A percentile compares a stretch with the other conserved stretches of the same genome.
Conservation (phyloP, 30 jellyfish, hydroid and myxozoan genomes). For the Turritopsis rubra region DNA sequence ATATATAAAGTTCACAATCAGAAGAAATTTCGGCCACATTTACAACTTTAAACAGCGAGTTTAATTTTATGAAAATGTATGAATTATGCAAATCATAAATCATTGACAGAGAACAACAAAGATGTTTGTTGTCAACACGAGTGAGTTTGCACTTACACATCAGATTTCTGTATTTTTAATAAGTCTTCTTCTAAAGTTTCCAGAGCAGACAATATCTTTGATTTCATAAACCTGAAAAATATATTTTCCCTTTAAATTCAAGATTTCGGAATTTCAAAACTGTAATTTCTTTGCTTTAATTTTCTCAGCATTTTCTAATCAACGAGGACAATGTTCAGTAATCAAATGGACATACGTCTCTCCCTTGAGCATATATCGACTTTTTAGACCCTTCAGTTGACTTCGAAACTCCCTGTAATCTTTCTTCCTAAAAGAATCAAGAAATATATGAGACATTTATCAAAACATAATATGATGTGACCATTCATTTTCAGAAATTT, state of each 20-base stretch:
- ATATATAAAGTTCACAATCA: no score
- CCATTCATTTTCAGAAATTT: no score
- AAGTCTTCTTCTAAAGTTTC: conserved; percentile 24
- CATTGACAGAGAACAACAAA: no score
- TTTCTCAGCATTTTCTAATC: not conserved
- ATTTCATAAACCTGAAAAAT: conserved; percentile 11
- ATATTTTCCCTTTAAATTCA: no score
- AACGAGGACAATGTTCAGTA: not conserved
- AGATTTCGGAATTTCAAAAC: no score
- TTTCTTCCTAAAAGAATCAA: conserved; percentile 22
- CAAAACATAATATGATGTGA: not conserved
- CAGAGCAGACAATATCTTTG: conserved; percentile 18
- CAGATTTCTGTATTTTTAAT: conserved; percentile 17
- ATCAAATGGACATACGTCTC: conserved; percentile 17
- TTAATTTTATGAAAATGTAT: no score
- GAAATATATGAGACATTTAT: not conserved
- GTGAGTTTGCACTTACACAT: not conserved
- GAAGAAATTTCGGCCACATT: no score
- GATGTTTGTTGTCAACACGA: no score
- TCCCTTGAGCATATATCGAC: conserved; percentile 15
- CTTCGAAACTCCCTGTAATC: conserved; percentile 9
- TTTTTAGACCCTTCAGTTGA: conserved; percentile 25
- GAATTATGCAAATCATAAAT: no score
- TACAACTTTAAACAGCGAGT: no score
- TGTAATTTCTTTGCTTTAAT: no score